Evolutionary conservation across 1,140 invertebrate genomes (phyloP), one percentile per base, ranked within the genome.

Genomic region (Trigoniulus corallinus): DNA sequence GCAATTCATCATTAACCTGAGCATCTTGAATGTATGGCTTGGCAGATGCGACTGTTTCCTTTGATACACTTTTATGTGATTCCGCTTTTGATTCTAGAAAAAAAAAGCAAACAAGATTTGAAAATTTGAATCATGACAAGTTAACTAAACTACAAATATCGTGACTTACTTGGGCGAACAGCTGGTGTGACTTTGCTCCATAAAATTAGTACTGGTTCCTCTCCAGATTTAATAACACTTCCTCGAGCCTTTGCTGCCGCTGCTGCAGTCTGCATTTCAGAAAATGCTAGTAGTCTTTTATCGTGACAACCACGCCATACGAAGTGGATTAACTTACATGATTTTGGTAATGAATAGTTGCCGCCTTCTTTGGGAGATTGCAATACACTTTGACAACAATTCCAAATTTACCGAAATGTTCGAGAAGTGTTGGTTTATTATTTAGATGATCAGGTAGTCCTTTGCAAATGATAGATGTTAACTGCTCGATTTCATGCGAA

Each of bases 351-450:
- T 7, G 2, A 49, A 49, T 43, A 49, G 34, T 24, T 4, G 27
- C 25, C 3, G 22, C 41, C 23, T 22, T 10, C 40, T 44, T 49
- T 10, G n/a, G n/a, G 4, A 7, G 20, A 23, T 49, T 39, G 7
- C 15, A 23, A 21, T 47, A 3, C 4, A 39, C 15, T 44, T 21
- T 39, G 34, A 7, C 21, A 23, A 49, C 39, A 20, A 7, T 40
- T 20, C 47, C 47, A 49, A 49, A 49, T 49, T 40, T 47, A 23
- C 10, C 12, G 21, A 49, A 49, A 49, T 49, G 47, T 23, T 47
- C 7, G 3, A 20, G 7, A 7, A 49, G 18, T 7, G 23, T 13
- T 23, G 41, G 12, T 49, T 24, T 40, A 22, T 34, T 49, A n/a
- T 39, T 49, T 21, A 49, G 40, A 44, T 20, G 7, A 24, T 44